These are phyloP conservation scores for Acleris sparsana DNA, from an alignment of 2,888 invertebrate genomes.

Conservation along the genomic window DNA sequence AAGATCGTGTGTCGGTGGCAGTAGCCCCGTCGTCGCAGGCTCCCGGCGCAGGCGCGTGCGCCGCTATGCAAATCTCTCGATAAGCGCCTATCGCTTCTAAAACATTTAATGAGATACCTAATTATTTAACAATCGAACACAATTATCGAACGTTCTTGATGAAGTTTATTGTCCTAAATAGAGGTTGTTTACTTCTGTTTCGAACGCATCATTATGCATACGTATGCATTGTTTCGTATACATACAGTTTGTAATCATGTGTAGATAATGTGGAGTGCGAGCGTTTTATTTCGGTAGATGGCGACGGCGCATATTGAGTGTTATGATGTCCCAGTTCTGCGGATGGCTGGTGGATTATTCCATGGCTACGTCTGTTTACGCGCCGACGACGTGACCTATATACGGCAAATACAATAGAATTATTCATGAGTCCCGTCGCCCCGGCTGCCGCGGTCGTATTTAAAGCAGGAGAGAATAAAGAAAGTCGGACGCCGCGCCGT, in stretches of 20 bases:
- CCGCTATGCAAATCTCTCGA: slow-evolving; percentile 60
- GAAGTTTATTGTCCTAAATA: slow-evolving; percentile 76
- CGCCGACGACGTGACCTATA: slow-evolving; percentile 65
- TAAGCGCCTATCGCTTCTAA: slow-evolving; percentile 60
- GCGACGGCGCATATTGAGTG: slow-evolving; percentile 32
- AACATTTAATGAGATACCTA: slow-evolving; percentile 66
- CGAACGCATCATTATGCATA: slow-evolving; percentile 51
- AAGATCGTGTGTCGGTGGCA: too few species aligned
- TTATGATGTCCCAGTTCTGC: slow-evolving; percentile 53
- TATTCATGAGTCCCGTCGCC: slow-evolving; percentile 64
- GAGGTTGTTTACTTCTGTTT: slow-evolving; percentile 69
- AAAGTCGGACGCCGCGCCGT: slow-evolving; percentile 24
- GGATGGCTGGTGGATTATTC: slow-evolving; percentile 52
- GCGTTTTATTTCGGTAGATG: slow-evolving; percentile 23
- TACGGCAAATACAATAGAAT: slow-evolving; percentile 68
- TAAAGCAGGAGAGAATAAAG: slow-evolving; percentile 33
- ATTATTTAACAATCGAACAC: slow-evolving; percentile 67
- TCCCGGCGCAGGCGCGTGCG: neutral
- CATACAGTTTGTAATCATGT: slow-evolving; percentile 45
- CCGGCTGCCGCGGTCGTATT: slow-evolving; percentile 47
- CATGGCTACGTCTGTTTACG: slow-evolving; percentile 59
- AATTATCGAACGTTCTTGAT: slow-evolving; percentile 71
- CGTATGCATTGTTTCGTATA: slow-evolving; percentile 55
- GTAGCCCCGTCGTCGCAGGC: too few species aligned
- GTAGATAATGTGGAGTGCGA: slow-evolving; percentile 15